Percentiles rank a stretch among this genome's conserved stretches.
Evolutionary conservation across 1,140 invertebrate genomes (phyloP).

Genomic region (Zaprionus davidi): DNA sequence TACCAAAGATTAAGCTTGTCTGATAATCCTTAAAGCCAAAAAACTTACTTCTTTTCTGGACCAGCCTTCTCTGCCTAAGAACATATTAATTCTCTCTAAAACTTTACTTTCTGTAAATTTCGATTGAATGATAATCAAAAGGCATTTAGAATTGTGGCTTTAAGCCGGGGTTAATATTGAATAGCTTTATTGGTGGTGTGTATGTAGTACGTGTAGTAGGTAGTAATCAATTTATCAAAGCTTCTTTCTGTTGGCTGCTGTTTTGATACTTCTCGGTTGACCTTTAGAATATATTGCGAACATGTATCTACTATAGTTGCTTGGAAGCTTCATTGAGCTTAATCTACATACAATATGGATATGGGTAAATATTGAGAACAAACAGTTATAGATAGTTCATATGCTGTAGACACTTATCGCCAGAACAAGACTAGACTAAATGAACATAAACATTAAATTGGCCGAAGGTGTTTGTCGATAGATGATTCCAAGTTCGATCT

Average conservation of each 20-base stretch:
- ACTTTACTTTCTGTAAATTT: no score
- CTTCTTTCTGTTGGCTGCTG: neutral
- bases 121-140: neutral
- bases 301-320: constrained; percentile 10
- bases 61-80: no score
- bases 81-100: no score
- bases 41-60: no score
- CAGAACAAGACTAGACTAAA: constrained; percentile 17
- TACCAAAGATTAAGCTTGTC: no score
- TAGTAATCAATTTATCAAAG: neutral
- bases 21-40: no score
- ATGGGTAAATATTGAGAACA: constrained; percentile 56
- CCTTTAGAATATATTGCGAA: neutral
- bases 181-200: constrained; percentile 56
- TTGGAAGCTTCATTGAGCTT: constrained; percentile 38
- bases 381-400: constrained; percentile 43
- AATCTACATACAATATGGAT: constrained; percentile 25
- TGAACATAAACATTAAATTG: constrained; percentile 11
- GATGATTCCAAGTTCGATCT: neutral
- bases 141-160: neutral
- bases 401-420: constrained; percentile 50
- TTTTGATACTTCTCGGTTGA: neutral
- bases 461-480: constrained; percentile 4
- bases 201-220: constrained; percentile 1
- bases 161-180: constrained; percentile 48